These are phyloP conservation scores for Lemur catta DNA, from an alignment of 2,797 vertebrate genomes.

Conservation along the genomic window DNA sequence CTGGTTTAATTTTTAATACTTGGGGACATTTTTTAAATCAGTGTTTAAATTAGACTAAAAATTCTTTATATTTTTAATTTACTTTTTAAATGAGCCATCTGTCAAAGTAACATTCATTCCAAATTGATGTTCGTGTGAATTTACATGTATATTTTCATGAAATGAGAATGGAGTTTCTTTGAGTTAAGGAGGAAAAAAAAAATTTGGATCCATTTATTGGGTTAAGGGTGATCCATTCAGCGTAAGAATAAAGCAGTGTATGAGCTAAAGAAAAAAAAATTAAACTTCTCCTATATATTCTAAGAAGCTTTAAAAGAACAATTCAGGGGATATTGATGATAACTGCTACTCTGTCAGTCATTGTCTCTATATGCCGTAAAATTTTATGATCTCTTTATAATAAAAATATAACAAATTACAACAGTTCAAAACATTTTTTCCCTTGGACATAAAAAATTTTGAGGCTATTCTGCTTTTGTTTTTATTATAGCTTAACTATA, in stretches of 20 bases:
- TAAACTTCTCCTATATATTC: constrained; percentile 75
- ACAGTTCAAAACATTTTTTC: constrained; percentile 74
- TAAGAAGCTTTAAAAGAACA: constrained; percentile 84
- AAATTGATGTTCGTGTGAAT: constrained; percentile 67
- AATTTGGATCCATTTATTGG: constrained; percentile 51
- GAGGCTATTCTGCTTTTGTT: constrained; percentile 78
- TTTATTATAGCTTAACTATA: constrained; percentile 81
- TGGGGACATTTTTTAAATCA: constrained; percentile 76
- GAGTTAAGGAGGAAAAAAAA: constrained; percentile 47
- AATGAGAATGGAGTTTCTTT: constrained; percentile 41
- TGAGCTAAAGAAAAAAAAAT: constrained; percentile 72
- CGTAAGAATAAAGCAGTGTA: constrained; percentile 74
- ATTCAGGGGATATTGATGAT: constrained; percentile 75
- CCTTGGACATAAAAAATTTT: constrained; percentile 78
- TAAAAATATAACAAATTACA: constrained; percentile 72
- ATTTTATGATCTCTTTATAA: constrained; percentile 74
- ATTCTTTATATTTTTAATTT: constrained; percentile 76
- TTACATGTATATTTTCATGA: constrained; percentile 67
- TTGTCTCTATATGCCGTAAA: constrained; percentile 76
- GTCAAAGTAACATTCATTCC: constrained; percentile 62
- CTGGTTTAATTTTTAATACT: constrained; percentile 78
- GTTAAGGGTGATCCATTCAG: constrained; percentile 68
- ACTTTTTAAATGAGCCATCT: constrained; percentile 72
- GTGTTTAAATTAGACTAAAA: constrained; percentile 74
- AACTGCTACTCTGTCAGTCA: constrained; percentile 78